Conservation (phyloP, 2,888 invertebrate species). For the Cremastobaeus sp. region DNA sequence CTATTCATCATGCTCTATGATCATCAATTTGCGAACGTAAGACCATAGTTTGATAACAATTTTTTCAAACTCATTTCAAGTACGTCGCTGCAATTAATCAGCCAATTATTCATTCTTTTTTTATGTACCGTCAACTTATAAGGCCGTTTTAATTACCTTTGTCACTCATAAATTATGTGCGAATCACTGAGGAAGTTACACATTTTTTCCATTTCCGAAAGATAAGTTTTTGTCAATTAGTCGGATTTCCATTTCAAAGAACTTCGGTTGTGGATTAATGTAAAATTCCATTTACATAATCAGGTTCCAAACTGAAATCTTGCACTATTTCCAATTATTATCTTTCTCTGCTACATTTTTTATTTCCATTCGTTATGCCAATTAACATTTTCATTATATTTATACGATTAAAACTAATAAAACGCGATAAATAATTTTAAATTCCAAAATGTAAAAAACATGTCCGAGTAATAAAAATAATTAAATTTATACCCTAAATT, state of each 20-base stretch:
- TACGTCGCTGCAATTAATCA: constrained; percentile 37
- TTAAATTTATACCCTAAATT: no score
- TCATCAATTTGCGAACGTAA: constrained; percentile 23
- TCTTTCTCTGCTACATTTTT: no score
- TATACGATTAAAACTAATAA: constrained; percentile 1
- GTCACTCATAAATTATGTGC: constrained; percentile 34
- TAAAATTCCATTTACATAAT: constrained; percentile 45
- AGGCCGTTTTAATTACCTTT: constrained; percentile 35
- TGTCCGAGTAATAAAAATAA: no score
- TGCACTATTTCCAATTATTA: constrained; percentile 35
- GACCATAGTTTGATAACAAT: constrained; percentile 10
- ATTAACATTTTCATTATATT: no score
- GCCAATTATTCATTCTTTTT: constrained; percentile 18
- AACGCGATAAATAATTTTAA: no score
- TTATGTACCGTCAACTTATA: constrained; percentile 19
- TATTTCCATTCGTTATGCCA: constrained; percentile 4
- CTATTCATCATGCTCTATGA: constrained; percentile 25
- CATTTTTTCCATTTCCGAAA: constrained; percentile 13
- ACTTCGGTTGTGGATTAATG: constrained; percentile 31
- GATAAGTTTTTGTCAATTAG: constrained; percentile 41
- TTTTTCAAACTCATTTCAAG: constrained; percentile 12
- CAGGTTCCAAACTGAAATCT: constrained; percentile 41
- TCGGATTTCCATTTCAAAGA: constrained; percentile 45
- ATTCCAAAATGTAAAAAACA: no score
- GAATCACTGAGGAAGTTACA: constrained; percentile 13